phyloP scores from a whole-genome alignment of 2,888 invertebrate species.

The Catotricha subobsoleta region DNA sequence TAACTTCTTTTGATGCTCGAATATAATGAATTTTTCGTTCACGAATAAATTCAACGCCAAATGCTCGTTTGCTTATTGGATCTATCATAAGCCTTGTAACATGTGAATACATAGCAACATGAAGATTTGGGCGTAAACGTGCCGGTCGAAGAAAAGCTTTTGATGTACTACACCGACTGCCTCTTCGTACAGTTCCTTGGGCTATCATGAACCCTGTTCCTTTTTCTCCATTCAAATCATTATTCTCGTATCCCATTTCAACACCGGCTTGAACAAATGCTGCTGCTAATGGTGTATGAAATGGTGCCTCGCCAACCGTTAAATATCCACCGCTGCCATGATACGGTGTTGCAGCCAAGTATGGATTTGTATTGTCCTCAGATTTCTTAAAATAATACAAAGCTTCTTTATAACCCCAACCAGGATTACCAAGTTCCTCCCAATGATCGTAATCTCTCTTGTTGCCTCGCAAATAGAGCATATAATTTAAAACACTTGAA shows the following conservation, averaged over 20 bases:
- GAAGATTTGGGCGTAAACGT: constrained; percentile 60
- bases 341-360: constrained; percentile 57
- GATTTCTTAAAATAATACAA: constrained; percentile 78
- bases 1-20: constrained; percentile 67
- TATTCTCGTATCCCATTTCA: constrained; percentile 68
- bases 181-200: constrained; percentile 59
- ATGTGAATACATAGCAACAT: constrained; percentile 66
- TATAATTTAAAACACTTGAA: constrained; percentile 69
- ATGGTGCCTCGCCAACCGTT: constrained; percentile 73
- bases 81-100: constrained; percentile 59
- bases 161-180: constrained; percentile 72
- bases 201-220: constrained; percentile 83
- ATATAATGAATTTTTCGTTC: constrained; percentile 54
- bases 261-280: constrained; percentile 69
- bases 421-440: constrained; percentile 71
- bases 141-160: constrained; percentile 75
- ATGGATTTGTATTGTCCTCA: constrained; percentile 78
- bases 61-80: constrained; percentile 54
- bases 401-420: constrained; percentile 70
- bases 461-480: constrained; percentile 81
- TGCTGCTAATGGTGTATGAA: constrained; percentile 63
- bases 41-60: constrained; percentile 64
- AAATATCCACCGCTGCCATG: constrained; percentile 66
- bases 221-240: constrained; percentile 72
- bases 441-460: constrained; percentile 77